Evolutionary conservation across 2,888 invertebrate species (phyloP), one percentile per base, ranked within the genome.

Genomic region (Sinhomidia bicolor): DNA sequence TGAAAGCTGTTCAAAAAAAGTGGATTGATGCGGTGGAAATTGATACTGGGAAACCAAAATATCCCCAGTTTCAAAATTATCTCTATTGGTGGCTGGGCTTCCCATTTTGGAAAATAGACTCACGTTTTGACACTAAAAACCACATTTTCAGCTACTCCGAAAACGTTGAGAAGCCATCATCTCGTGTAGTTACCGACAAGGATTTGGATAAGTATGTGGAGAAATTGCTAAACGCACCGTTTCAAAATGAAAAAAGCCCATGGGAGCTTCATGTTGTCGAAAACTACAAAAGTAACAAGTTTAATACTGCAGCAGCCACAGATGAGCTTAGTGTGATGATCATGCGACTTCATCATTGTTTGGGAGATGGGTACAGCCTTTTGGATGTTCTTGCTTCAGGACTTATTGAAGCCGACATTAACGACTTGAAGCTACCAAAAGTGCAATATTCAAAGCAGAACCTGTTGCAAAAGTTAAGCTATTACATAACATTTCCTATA

Each of bases 261-360:
- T 89, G 89, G 89, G 89, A 89, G 7, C 26, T 89, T 51, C 44
- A 85, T 23, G 2, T 85, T 0, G 78, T 89, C 7, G 32, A 85
- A 51, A 85, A 85, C 23, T 89, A 89, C 12, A 5, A 14, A 12
- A 78, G 65, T 65, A 9, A 62, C n/a, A 32, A 54, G 6, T 41
- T 17, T 14, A 44, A 14, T 0, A 29, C 51, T 5, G 4, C 9
- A 41, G 41, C 6, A 41, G 14, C n/a, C 32, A 4, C 41, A 3
- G 29, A 14, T 14, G 12, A 20, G 0, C 0, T 68, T 65, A 85
- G 51, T 12, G 54, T 79, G 14, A 23, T 85, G 4, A 0, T 85
- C 0, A 7, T 79, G 10, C 0, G 68, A 41, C 10, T 78, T 26
- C 85, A 85, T 20, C 85, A 85, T 23, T n/a, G 32, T n/a, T 4